phyloP scores from a whole-genome alignment of 2,888 invertebrate genomes.

The Heliconius charithonia region DNA sequence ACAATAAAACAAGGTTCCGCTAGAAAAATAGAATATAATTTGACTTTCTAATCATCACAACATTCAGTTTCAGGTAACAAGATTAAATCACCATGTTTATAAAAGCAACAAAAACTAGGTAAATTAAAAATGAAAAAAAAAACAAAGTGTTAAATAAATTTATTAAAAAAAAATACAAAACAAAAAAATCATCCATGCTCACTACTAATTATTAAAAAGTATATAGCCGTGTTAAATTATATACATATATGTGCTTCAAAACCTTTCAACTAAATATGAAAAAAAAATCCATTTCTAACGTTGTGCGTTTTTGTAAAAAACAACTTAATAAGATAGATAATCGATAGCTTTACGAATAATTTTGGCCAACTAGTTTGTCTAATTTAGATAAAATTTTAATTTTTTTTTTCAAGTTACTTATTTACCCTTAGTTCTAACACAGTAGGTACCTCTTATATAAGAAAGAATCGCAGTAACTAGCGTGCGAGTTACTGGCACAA shows the following conservation, averaged over 20 bases:
- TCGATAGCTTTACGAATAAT: no score
- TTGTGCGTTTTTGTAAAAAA: slow-evolving; percentile 19
- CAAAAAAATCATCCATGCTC: slow-evolving; percentile 71
- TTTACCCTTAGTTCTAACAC: no score
- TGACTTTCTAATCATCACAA: slow-evolving; percentile 71
- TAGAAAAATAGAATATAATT: slow-evolving; percentile 80
- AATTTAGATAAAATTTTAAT: no score
- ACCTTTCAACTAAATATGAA: slow-evolving; percentile 6
- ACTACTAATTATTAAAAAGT: slow-evolving; percentile 64
- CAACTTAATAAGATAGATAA: neutral
- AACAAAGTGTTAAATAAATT: slow-evolving; percentile 74
- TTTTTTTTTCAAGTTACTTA: no score
- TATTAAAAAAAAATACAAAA: slow-evolving; percentile 77
- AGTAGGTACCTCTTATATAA: neutral
- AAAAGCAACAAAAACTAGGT: slow-evolving; percentile 50
- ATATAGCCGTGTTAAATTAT: slow-evolving; percentile 60
- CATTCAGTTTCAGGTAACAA: slow-evolving; percentile 60
- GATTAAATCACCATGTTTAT: slow-evolving; percentile 41
- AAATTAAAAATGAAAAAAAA: slow-evolving; percentile 58
- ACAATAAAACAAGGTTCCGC: slow-evolving; percentile 44
- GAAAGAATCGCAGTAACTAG: neutral
- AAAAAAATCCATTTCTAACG: neutral
- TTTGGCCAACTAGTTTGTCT: no score
- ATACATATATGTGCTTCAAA: slow-evolving; percentile 36
- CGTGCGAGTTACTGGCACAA: neutral